Conservation (phyloP, 2,888 invertebrate species). For the Xiphydria camelus region DNA sequence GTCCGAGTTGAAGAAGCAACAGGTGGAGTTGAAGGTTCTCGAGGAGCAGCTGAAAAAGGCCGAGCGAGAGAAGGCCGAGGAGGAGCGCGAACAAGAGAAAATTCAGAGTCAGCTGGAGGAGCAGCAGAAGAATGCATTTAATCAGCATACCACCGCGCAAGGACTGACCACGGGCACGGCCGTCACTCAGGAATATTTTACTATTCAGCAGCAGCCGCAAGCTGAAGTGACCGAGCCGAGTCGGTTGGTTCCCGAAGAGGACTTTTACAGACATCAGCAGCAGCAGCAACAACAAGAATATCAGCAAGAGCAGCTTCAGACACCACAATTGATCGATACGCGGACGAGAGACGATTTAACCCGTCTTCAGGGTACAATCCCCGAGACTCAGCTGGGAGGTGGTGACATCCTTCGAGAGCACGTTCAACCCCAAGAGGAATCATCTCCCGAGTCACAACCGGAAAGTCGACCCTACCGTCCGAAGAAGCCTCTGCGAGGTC, state of each 20-base stretch:
- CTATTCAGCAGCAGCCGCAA: constrained; percentile 5
- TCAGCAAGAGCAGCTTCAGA: not conserved
- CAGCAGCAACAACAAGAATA: constrained; percentile 8
- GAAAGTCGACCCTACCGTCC: constrained; percentile 33
- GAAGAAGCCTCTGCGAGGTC: constrained; percentile 35
- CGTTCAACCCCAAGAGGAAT: constrained; percentile 3
- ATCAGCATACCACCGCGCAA: too few relatives aligned
- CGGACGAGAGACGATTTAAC: too few relatives aligned
- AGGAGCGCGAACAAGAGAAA: constrained; percentile 14
- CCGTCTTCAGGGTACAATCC: too few relatives aligned
- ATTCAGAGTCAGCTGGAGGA: constrained; percentile 6
- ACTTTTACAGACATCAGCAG: constrained; percentile 8
- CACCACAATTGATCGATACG: not conserved
- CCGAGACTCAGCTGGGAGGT: too few relatives aligned
- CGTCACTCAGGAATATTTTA: too few relatives aligned
- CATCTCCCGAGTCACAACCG: constrained; percentile 17
- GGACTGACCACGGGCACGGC: too few relatives aligned
- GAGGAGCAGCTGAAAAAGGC: constrained; percentile 32
- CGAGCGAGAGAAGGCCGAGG: constrained; percentile 1
- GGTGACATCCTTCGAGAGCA: not conserved
- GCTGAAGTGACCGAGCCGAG: not conserved
- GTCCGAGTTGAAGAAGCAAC: constrained; percentile 39
- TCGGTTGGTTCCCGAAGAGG: not conserved
- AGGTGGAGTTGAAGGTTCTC: constrained; percentile 38
- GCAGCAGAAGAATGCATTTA: constrained; percentile 9